phyloP scores from a whole-genome alignment of 2,888 invertebrate genomes.

The Ommatoiulus sabulosus region DNA sequence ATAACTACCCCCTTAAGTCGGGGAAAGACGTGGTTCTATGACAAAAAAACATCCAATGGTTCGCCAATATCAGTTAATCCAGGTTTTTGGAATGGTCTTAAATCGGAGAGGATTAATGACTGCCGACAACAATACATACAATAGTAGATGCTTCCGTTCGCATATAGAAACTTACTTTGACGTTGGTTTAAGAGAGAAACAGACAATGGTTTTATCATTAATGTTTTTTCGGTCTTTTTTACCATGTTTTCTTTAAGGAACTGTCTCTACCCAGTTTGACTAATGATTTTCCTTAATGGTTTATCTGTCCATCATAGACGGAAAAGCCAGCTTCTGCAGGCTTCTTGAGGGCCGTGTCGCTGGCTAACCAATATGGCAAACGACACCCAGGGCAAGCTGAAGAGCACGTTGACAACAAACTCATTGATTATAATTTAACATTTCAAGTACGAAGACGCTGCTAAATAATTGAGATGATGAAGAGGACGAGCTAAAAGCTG shows the following conservation, averaged over 20 bases:
- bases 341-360: slow-evolving; percentile 20
- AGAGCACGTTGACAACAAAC: slow-evolving; percentile 41
- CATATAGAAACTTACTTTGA: background rate
- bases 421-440: slow-evolving; percentile 48
- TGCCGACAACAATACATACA: slow-evolving; percentile 2
- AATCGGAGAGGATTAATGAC: slow-evolving; percentile 10
- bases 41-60: no score
- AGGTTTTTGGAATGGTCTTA: background rate
- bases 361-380: slow-evolving; percentile 45
- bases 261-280: slow-evolving; percentile 42
- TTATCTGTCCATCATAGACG: slow-evolving; percentile 35
- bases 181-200: slow-evolving; percentile 9
- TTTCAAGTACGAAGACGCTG: slow-evolving; percentile 43
- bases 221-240: slow-evolving; percentile 38
- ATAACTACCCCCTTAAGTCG: no score
- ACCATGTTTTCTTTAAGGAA: slow-evolving; percentile 47
- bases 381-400: slow-evolving; percentile 37
- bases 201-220: slow-evolving; percentile 40
- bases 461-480: slow-evolving; percentile 48
- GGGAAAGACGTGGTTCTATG: no score
- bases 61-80: background rate
- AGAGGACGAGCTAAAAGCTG: slow-evolving; percentile 46
- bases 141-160: slow-evolving; percentile 18
- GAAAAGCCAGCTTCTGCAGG: background rate
- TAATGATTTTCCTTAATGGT: slow-evolving; percentile 47